Evolutionary conservation across 2,113 vertebrate species (phyloP).

Genomic region (Blennius ocellaris): DNA sequence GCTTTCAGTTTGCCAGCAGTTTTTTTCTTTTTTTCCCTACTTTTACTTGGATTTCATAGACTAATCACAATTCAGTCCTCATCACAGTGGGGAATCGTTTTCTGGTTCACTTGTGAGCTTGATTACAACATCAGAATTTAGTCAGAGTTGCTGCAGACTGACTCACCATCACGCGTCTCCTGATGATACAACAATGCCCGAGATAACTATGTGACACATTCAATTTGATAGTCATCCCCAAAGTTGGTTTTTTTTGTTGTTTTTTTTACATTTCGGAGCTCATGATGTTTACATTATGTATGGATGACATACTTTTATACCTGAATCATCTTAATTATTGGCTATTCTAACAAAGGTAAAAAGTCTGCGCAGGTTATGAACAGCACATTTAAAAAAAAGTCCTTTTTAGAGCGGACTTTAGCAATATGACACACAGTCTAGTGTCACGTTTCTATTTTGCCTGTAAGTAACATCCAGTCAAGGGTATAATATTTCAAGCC

Average conservation of each 20-base stretch:
- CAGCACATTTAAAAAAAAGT: no score
- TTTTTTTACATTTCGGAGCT: not conserved
- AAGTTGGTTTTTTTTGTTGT: no score
- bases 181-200: not conserved
- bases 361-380: no score
- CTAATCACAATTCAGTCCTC: constrained; percentile 28
- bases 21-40: constrained; percentile 9
- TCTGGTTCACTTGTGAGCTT: constrained; percentile 18
- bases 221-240: constrained; percentile 2
- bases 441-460: not conserved
- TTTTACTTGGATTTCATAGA: constrained; percentile 8
- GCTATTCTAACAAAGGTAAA: no score
- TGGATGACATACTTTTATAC: not conserved
- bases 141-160: constrained; percentile 18
- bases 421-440: not conserved
- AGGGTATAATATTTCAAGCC: not conserved
- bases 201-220: not conserved
- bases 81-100: constrained; percentile 20
- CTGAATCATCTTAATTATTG: no score
- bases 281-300: not conserved
- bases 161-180: constrained; percentile 10
- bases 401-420: not conserved
- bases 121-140: constrained; percentile 27
- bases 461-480: not conserved
- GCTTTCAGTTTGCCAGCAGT: constrained; percentile 19